Base-by-base conservation (phyloP, 1,140 invertebrate genomes). In the Drosophila serrata region DNA sequence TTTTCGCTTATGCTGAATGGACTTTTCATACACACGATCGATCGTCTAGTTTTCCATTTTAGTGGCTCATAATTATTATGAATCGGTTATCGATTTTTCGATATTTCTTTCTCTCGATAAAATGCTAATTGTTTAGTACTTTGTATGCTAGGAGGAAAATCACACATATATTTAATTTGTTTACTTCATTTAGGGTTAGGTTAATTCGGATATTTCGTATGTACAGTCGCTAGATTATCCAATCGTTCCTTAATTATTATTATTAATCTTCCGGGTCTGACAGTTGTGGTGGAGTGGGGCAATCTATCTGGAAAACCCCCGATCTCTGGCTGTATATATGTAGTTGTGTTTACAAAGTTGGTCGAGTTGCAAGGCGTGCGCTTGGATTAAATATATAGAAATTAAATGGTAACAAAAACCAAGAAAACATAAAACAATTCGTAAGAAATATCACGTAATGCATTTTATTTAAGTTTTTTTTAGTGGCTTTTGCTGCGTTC, bases 381-480 rank as follows among this genome's bases (percentile, higher is more conserved):
- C 37, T 57, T 49, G 43, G 39, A 49, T 59, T 35, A 31, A 31
- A 53, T 53, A 53, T 53, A 53, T 15, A 13, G 42, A 53, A 53
- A 22, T 53, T 4, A 62, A 51, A 17, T 43, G 22, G 11, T 0
- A 48, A 70, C 45, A 11, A 22, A 48, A 48, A 49, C 13, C 24
- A n/a, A 56, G 43, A 48, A 53, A 63, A 51, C 76, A 72, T 19
- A 58, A 80, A 84, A 84, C 81, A 81, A 86, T 72, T 68, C 84
- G 77, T 84, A 88, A 88, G 84, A 87, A 88, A 87, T 87, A 87
- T 87, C 84, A 87, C 84, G 84, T 87, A 87, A 88, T 87, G 76
- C 72, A 88, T 82, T 90, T 88, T 82, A 80, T 88, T 88, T 70
- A 84, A 84, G 39, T 74, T 79, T 88, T 79, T 88, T 48, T 69